phyloP scores from a whole-genome alignment of 2,113 vertebrate species.

The Mesocricetus auratus region DNA sequence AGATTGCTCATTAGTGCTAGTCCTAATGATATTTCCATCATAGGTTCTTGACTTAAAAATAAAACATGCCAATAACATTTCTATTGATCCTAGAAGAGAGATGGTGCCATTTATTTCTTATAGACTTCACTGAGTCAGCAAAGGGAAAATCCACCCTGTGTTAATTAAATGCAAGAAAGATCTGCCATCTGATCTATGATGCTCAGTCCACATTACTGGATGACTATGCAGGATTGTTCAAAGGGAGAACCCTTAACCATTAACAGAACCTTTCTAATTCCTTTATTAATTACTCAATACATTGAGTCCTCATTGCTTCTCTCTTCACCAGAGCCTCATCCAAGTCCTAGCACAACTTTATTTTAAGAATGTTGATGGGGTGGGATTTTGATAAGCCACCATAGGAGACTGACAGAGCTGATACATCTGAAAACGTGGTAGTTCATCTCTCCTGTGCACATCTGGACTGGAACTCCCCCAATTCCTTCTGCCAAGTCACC shows the following conservation, averaged over 20 bases:
- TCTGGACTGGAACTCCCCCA: neutral
- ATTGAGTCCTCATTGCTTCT: constrained; percentile 24
- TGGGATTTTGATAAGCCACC: neutral
- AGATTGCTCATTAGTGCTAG: neutral
- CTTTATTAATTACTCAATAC: neutral
- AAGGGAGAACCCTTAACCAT: neutral
- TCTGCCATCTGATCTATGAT: neutral
- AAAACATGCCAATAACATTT: constrained; percentile 30
- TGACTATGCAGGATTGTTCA: neutral
- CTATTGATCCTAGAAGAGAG: neutral
- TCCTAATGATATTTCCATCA: neutral
- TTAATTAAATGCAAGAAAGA: neutral
- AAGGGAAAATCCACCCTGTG: constrained; percentile 28
- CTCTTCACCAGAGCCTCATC: neutral
- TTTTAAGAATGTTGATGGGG: constrained; percentile 3
- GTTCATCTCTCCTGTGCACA: neutral
- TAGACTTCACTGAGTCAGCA: constrained; percentile 26
- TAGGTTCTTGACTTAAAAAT: neutral
- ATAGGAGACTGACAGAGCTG: neutral
- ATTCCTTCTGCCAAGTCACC: neutral
- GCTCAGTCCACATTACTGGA: neutral
- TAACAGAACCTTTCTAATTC: neutral
- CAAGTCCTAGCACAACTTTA: neutral
- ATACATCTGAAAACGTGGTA: neutral
- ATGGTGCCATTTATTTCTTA: neutral